Conservation (phyloP, 1,140 invertebrate genomes). For the Gryon sp. region DNA sequence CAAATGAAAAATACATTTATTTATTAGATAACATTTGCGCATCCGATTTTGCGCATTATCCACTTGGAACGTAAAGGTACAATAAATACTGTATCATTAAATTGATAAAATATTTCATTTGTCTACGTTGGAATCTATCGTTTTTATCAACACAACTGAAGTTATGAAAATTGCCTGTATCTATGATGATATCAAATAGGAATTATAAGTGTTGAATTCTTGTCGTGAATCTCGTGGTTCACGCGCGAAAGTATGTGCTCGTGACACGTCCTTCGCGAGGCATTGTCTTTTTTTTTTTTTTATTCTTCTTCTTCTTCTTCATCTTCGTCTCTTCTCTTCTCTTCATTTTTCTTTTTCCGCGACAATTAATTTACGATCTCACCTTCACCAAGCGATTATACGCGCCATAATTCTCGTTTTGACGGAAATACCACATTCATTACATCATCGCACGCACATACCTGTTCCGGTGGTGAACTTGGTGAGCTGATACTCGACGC, state of each 20-base stretch:
- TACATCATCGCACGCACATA: slow-evolving; percentile 68
- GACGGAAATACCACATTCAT: slow-evolving; percentile 38
- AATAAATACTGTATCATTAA: background rate
- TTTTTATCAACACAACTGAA: too few relatives aligned
- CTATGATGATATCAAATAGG: slow-evolving; percentile 4
- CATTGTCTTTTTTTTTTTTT: slow-evolving; percentile 4
- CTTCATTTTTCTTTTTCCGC: slow-evolving; percentile 26
- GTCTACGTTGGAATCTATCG: too few relatives aligned
- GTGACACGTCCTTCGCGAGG: slow-evolving; percentile 15
- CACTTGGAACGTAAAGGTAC: too few relatives aligned
- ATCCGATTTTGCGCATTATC: too few relatives aligned
- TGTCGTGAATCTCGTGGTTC: slow-evolving; percentile 18
- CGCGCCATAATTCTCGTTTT: slow-evolving; percentile 40
- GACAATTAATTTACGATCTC: slow-evolving; percentile 46
- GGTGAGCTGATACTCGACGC: slow-evolving; percentile 79
- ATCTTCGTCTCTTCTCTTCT: too few relatives aligned
- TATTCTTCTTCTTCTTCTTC: too few relatives aligned
- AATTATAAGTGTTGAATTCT: slow-evolving; percentile 20
- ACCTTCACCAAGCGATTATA: slow-evolving; percentile 25
- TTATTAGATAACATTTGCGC: too few relatives aligned
- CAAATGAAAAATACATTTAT: too few relatives aligned
- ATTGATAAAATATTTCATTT: too few relatives aligned
- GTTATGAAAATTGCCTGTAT: too few relatives aligned
- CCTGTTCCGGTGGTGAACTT: slow-evolving; percentile 81
- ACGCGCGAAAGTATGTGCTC: slow-evolving; percentile 11